Evolutionary conservation across 2,797 vertebrate species (phyloP), one percentile per base, ranked within the genome.

Genomic region (Onychomys torridus): DNA sequence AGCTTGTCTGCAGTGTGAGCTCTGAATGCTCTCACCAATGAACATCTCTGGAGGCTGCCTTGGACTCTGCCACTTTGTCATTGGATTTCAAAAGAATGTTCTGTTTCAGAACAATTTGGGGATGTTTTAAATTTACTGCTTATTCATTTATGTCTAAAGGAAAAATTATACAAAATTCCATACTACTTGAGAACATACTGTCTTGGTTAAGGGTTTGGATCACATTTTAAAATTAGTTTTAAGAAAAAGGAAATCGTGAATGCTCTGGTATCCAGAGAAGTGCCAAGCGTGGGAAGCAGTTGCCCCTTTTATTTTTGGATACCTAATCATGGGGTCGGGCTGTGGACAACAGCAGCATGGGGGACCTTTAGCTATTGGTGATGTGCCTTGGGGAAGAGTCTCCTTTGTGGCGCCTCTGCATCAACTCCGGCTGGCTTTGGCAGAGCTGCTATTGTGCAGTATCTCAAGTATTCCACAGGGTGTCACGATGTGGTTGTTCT

Each of bases 171-270:
- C 97, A 96, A 98, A 98, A 98, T 98, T 98, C 97, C 97, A 95
- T 98, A 98, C 96, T 96, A 98, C 98, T 98, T 98, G 97, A 96
- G 95, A 98, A 98, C 98, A 98, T 98, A 97, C 97, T 98, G 98
- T 98, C 98, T 98, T 98, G 96, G 98, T 98, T 98, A 98, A 97
- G 95, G 65, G 83, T 92, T 98, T 98, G 97, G 96, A 98, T 98
- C 96, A 97, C 97, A 98, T 98, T 98, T 98, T 98, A 97, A 97
- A 98, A 98, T 98, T 97, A 97, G 97, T 98, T 98, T 98, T 98
- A 98, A 98, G 97, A 96, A 96, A 97, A 98, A 98, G 97, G 97
- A 98, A 98, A 98, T 98, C 27, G 97, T 97, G 98, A 98, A 98
- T 98, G 96, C 96, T 97, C 79, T 98, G 97, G 97, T 98, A 98